Conservation (phyloP, 2,113 vertebrate genomes). For the Prinia subflava region DNA sequence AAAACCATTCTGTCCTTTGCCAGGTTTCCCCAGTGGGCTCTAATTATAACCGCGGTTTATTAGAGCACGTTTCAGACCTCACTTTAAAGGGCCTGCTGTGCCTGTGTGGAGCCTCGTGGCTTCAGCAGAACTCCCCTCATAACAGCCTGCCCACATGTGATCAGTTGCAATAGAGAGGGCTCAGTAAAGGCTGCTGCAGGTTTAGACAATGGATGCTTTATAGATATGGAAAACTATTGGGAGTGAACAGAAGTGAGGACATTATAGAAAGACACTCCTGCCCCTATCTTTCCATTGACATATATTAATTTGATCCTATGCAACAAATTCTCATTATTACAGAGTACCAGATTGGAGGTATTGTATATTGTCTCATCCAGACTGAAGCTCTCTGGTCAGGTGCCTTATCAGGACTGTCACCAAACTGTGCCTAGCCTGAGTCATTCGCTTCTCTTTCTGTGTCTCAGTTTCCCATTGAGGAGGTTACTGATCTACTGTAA, state of each 20-base stretch:
- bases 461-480: not conserved
- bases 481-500: not conserved
- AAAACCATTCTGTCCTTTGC: not conserved
- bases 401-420: not conserved
- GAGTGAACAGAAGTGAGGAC: not conserved
- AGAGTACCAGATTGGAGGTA: not conserved
- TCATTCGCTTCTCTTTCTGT: not conserved
- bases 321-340: not conserved
- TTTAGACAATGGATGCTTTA: not conserved
- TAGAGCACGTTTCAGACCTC: not conserved
- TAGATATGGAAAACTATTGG: not conserved
- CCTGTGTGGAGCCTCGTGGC: not conserved
- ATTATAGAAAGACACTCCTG: not conserved
- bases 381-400: not conserved
- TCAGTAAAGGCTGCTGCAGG: not conserved
- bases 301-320: not conserved
- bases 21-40: not conserved
- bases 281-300: not conserved
- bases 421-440: not conserved
- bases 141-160: not conserved
- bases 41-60: not conserved
- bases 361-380: not conserved
- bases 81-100: not conserved
- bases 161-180: not conserved
- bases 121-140: not conserved